phyloP scores from a whole-genome alignment of 2,888 invertebrate species.

The Phytoseiulus persimilis region DNA sequence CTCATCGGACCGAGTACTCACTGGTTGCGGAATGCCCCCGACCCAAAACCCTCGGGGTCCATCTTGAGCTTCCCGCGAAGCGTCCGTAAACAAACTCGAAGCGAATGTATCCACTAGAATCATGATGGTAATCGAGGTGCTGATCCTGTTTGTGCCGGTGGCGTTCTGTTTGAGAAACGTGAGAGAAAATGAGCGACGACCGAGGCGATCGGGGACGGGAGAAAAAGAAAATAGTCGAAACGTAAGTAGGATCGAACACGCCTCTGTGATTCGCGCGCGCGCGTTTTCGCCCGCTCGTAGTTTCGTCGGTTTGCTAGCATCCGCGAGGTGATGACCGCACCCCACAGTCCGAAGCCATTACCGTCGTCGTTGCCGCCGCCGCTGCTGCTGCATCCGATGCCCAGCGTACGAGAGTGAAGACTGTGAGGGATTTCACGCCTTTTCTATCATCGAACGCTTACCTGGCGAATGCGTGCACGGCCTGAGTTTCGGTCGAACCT shows the following conservation, averaged over 20 bases:
- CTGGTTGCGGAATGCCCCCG: no score
- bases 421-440: neutral
- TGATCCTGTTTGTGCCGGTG: neutral
- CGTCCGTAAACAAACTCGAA: neutral
- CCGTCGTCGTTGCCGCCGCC: neutral
- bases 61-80: neutral
- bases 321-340: conserved; percentile 5
- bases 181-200: neutral
- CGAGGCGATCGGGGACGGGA: neutral
- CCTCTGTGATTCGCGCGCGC: neutral
- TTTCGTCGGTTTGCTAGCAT: conserved; percentile 5
- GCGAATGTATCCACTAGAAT: neutral
- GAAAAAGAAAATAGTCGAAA: conserved; percentile 5
- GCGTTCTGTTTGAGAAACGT: neutral
- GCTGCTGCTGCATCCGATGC: neutral
- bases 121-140: neutral
- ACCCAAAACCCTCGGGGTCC: no score
- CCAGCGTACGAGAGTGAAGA: neutral
- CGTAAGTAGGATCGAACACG: conserved; percentile 5
- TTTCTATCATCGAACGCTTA: conserved; percentile 5
- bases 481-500: neutral
- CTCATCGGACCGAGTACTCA: no score
- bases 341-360: neutral
- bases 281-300: neutral
- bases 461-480: neutral